A percentile compares a stretch with the other conserved stretches of the same genome.
Conservation (phyloP, 2,888 invertebrate species). For the Galerucella nymphaeae region DNA sequence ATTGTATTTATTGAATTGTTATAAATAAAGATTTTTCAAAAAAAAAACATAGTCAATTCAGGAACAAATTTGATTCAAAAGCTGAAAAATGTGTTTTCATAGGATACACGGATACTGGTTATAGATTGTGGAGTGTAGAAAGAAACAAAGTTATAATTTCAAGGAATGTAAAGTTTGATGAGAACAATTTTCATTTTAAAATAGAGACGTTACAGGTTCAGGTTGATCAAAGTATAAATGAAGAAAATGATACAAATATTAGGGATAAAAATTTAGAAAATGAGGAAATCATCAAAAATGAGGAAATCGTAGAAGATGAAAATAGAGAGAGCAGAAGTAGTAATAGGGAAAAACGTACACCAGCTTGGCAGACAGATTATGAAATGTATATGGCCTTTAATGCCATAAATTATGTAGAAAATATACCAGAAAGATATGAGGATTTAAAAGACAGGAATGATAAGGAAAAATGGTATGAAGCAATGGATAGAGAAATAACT, state of each 20-base stretch:
- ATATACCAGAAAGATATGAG: conserved; percentile 19
- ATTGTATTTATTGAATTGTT: no score
- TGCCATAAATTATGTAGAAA: conserved; percentile 10
- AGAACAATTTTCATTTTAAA: no score
- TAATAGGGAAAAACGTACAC: neutral
- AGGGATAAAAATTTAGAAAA: no score
- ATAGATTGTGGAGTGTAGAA: conserved; percentile 4
- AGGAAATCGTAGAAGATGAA: conserved; percentile 16
- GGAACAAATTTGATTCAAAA: conserved; percentile 40
- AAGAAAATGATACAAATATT: no score
- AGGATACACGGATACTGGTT: conserved; percentile 24
- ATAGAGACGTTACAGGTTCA: no score
- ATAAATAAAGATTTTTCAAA: no score
- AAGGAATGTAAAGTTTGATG: no score
- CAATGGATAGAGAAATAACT: conserved; percentile 23
- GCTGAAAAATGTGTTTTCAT: conserved; percentile 27
- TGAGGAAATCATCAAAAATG: neutral
- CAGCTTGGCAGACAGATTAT: conserved; percentile 23
- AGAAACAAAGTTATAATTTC: conserved; percentile 1
- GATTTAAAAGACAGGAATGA: conserved; percentile 11
- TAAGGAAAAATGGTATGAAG: neutral
- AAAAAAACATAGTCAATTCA: conserved; percentile 29
- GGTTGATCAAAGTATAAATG: no score
- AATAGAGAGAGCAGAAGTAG: conserved; percentile 8
- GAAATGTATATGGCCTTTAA: conserved; percentile 25